These are phyloP conservation scores for Cyprinodon diabolis DNA, from an alignment of 2,797 vertebrate genomes.

Conservation along the genomic window DNA sequence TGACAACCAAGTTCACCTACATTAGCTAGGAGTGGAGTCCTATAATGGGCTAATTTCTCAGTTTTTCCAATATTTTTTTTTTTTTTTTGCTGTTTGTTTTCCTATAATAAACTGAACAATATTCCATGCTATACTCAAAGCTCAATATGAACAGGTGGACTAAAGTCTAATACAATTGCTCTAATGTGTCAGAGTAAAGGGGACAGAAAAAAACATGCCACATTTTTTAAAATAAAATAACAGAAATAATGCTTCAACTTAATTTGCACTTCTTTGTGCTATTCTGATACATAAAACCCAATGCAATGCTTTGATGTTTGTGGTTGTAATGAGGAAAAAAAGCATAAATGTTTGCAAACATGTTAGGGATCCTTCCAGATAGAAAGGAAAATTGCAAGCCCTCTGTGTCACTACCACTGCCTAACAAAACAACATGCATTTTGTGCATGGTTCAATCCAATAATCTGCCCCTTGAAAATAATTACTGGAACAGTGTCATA, in stretches of 20 bases:
- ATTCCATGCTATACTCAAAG: neutral
- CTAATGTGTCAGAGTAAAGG: neutral
- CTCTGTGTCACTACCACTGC: slow-evolving; percentile 9
- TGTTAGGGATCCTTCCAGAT: slow-evolving; percentile 66
- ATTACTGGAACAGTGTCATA: slow-evolving; percentile 20
- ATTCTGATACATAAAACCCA: neutral
- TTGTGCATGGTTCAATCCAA: slow-evolving; percentile 33
- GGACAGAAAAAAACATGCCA: neutral
- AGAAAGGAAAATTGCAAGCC: slow-evolving; percentile 10
- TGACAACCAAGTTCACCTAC: neutral
- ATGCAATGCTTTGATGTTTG: neutral
- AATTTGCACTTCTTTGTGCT: neutral
- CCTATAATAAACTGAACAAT: neutral
- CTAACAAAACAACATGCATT: slow-evolving; percentile 29
- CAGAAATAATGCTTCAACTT: neutral
- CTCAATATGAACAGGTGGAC: neutral
- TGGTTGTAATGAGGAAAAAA: neutral
- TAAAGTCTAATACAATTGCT: neutral
- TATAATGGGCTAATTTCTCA: neutral
- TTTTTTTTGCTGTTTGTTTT: neutral
- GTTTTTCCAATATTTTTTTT: neutral
- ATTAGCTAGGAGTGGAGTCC: neutral
- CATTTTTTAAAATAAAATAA: neutral
- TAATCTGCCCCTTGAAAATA: slow-evolving; percentile 16
- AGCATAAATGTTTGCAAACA: neutral